Conservation (phyloP, 1,140 invertebrate species). For the Phthorimaea operculella region DNA sequence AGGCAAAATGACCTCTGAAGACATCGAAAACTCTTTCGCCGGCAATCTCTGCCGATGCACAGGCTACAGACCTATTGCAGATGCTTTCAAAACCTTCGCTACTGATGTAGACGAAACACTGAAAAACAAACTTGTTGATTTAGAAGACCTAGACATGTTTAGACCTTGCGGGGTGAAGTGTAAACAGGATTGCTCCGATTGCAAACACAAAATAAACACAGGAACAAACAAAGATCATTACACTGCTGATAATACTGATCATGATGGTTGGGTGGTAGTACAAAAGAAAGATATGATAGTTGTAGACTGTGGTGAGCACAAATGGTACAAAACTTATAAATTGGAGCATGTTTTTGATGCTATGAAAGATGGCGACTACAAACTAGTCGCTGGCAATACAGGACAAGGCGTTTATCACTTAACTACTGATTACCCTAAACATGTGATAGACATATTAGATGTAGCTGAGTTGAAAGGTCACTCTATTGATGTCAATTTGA, state of each 20-base stretch:
- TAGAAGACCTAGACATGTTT: conserved; percentile 42
- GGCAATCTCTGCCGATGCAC: conserved; percentile 90
- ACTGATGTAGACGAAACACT: conserved; percentile 27
- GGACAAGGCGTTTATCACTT: conserved; percentile 68
- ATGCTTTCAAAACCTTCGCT: conserved; percentile 70
- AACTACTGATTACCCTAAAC: conserved; percentile 25
- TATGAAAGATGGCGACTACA: conserved; percentile 35
- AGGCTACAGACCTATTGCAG: conserved; percentile 86
- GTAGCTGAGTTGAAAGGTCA: conserved; percentile 71
- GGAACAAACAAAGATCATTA: conserved; percentile 2
- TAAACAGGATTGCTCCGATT: conserved; percentile 26
- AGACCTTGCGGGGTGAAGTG: conserved; percentile 38
- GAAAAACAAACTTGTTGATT: conserved; percentile 62
- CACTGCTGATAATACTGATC: conserved; percentile 32
- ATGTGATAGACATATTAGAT: conserved; percentile 75
- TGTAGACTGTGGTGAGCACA: conserved; percentile 28
- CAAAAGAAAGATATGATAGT: conserved; percentile 25
- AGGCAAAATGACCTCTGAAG: conserved; percentile 67
- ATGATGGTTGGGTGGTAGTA: conserved; percentile 9
- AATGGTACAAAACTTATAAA: conserved; percentile 70
- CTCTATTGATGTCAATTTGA: conserved; percentile 70
- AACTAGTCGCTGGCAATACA: conserved; percentile 75
- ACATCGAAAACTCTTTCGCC: conserved; percentile 81
- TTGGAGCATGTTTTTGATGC: conserved; percentile 47
- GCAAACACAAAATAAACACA: conserved; percentile 6